These are phyloP conservation scores for Erebia aethiops DNA, from an alignment of 2,888 invertebrate genomes.

Conservation along the genomic window DNA sequence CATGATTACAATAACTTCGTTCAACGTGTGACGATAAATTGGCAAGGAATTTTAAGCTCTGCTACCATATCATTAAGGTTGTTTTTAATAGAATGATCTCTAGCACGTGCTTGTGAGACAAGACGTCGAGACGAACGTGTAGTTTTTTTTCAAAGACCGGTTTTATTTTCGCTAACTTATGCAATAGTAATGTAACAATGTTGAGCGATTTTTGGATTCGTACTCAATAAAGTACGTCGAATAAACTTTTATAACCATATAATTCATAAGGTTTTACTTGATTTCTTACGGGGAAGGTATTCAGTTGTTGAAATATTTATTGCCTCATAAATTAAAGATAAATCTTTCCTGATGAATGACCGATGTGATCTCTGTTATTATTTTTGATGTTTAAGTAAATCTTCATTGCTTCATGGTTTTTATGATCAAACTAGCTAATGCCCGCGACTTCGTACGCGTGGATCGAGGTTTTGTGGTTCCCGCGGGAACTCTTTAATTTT, in stretches of 20 bases:
- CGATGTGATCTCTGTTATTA: not conserved
- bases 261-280: not conserved
- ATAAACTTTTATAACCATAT: not conserved
- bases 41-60: conserved; percentile 15
- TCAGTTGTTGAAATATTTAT: not conserved
- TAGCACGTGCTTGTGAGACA: conserved; percentile 33
- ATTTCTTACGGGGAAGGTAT: not conserved
- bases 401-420: not conserved
- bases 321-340: not conserved
- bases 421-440: not conserved
- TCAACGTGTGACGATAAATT: conserved; percentile 4
- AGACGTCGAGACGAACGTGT: conserved; percentile 34
- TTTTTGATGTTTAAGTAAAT: not conserved
- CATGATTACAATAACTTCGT: conserved; percentile 5
- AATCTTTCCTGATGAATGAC: not conserved
- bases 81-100: not conserved
- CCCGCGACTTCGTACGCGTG: too few species aligned
- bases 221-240: not conserved
- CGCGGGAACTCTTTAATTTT: too few species aligned
- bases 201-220: conserved; percentile 6
- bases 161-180: conserved; percentile 28
- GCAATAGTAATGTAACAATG: conserved; percentile 21
- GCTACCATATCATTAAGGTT: not conserved
- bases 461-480: too few species aligned
- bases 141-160: conserved; percentile 26